Base-by-base conservation (phyloP, 2,888 invertebrate genomes). In the Sesia apiformis region DNA sequence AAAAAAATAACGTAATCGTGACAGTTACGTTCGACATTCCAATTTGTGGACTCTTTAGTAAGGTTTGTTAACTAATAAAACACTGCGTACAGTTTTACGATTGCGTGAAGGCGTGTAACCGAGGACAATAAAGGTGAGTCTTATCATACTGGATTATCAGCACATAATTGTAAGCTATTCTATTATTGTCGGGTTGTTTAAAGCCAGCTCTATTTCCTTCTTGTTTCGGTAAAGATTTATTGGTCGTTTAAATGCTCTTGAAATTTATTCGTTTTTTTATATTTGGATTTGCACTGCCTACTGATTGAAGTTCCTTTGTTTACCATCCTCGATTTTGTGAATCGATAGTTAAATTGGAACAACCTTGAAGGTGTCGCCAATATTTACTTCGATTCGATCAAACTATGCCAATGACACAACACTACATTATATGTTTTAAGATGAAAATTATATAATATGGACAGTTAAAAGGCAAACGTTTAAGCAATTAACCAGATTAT, bases 301-400 rank as follows among this genome's bases (percentile, higher is more conserved):
- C 23, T 23, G 23, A 23, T 23, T 23, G 23, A 23, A n/a, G 46
- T 46, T 8, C 23, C 46, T 46, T 46, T 8, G 46, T 46, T 46
- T 46, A 46, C 46, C n/a, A 46, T 46, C 23, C 4, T 8, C 46
- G 46, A 46, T 50, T 50, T 50, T 5, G 50, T 50, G 38, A 50
- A 39, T 39, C 62, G 57, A 63, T 52, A 57, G 63, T 59, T 67
- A 70, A 75, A 78, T 74, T 76, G 69, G 71, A 67, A 74, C 76
- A 77, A 59, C 81, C 81, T 81, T 78, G 80, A 69, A 52, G 60
- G 66, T 70, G 78, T 76, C 78, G 76, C 78, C 69, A 77, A 79
- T 79, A 74, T 79, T 79, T 76, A 76, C 76, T 61, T 58, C 56
- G 67, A 58, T 67, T 63, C 62, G 64, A 69, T 72, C 65, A 66